Evolutionary conservation across 2,113 vertebrate genomes (phyloP).

Genomic region (Hystrix brachyura): DNA sequence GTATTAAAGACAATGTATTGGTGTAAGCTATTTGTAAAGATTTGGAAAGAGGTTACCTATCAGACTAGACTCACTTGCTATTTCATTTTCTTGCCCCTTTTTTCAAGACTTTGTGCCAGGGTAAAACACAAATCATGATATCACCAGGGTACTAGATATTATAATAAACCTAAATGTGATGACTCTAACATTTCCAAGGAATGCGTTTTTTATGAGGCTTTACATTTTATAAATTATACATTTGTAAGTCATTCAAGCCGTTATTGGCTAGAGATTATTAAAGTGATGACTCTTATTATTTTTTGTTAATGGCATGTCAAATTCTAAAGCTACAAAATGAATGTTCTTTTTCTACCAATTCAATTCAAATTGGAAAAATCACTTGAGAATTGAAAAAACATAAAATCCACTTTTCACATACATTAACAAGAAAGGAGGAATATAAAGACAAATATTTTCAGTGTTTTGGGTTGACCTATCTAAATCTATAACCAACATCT

Average conservation of each 20-base stretch:
- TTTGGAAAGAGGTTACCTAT: neutral
- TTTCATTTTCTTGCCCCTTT: neutral
- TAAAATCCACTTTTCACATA: neutral
- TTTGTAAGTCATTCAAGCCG: neutral
- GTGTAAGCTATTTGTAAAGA: neutral
- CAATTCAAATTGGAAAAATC: conserved; percentile 54
- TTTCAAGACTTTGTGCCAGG: neutral
- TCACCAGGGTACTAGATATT: neutral
- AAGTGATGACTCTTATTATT: neutral
- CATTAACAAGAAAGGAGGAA: conserved; percentile 3
- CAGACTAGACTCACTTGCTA: neutral
- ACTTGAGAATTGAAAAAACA: conserved; percentile 43
- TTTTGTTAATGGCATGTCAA: conserved; percentile 45
- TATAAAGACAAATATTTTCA: neutral
- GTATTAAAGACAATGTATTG: neutral
- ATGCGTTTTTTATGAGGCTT: conserved; percentile 10
- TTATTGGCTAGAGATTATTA: conserved; percentile 40
- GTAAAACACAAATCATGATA: conserved; percentile 2
- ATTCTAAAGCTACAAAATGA: conserved; percentile 46
- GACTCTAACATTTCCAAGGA: neutral
- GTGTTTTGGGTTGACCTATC: neutral
- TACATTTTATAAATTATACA: conserved; percentile 45
- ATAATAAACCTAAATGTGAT: neutral
- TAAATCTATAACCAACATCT: neutral
- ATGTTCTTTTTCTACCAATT: conserved; percentile 15